Evolutionary conservation across 2,888 invertebrate species (phyloP).

Genomic region (Diadegma fenestrale): DNA sequence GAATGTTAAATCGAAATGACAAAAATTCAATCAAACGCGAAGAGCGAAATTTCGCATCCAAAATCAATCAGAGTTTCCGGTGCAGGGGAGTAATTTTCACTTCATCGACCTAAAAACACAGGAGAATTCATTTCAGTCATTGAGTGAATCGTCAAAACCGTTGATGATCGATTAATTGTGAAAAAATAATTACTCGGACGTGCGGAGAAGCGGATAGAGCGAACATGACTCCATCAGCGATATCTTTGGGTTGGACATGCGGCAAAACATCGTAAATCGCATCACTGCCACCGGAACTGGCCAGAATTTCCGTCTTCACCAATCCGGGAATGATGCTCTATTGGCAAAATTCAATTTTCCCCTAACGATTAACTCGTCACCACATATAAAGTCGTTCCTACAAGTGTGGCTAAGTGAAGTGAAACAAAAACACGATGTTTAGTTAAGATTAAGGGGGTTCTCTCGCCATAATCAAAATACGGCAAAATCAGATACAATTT

Average conservation of each 20-base stretch:
- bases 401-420: neutral
- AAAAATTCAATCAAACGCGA: too few relatives aligned
- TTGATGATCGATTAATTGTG: neutral
- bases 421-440: neutral
- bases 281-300: slow-evolving; percentile 60
- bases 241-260: slow-evolving; percentile 81
- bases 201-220: slow-evolving; percentile 79
- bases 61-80: too few relatives aligned
- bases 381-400: neutral
- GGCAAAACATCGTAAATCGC: slow-evolving; percentile 63
- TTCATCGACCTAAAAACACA: slow-evolving; percentile 52
- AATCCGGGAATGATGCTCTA: slow-evolving; percentile 88
- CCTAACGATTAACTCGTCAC: neutral
- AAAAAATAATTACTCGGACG: slow-evolving; percentile 58
- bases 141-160: neutral
- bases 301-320: slow-evolving; percentile 86
- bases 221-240: slow-evolving; percentile 83
- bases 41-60: too few relatives aligned
- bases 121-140: neutral
- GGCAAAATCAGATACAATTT: too few relatives aligned
- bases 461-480: too few relatives aligned
- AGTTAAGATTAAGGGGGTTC: too few relatives aligned
- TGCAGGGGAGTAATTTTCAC: slow-evolving; percentile 44
- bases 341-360: neutral
- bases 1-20: too few relatives aligned